Base-by-base conservation (phyloP, 2,797 vertebrate genomes). In the Notamacropus eugenii region DNA sequence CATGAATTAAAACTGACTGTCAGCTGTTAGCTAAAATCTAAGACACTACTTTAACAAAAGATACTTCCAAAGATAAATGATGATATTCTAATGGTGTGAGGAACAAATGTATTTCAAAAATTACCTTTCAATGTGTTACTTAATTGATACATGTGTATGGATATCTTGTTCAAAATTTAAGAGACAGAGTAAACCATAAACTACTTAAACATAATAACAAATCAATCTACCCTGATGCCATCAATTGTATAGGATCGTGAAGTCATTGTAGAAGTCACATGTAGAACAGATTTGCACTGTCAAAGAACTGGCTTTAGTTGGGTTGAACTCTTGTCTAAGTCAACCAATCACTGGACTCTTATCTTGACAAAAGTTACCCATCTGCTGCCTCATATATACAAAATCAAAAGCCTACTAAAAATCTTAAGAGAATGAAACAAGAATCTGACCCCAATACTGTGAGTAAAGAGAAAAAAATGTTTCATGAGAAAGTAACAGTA, bases 31-130 rank as follows among this genome's bases (percentile, higher is more conserved):
- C 55, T 31, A 93, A 96, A 82, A 92, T 14, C 54, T 91, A 94
- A 52, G 59, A 95, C 62, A 59, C 13, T 24, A 62, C 74, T 92
- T 95, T 54, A 56, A 4, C 90, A 62, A 74, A 95, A 93, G 46
- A 55, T 14, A 92, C 27, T 31, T 58, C 93, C 67, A 40, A 40
- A 31, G 91, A 90, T 14, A 50, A 27, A 24, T 57, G 50, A 87
- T n/a, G 5, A 46, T 58, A 90, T 0, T 56, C 24, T 8, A 92
- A 28, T 87, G 34, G 28, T 22, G 14, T 46, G 28, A 95, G 52
- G 82, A 94, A 58, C 67, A 54, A 93, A 90, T 52, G 90, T 54
- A 5, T 19, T 90, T 93, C n/a, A 94, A 92, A 92, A 87, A 50
- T 10, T 50, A 24, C 13, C 40, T 82, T 46, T 46, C 2, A 82